Conservation (phyloP, 2,888 invertebrate species). For the Cryptus armator region DNA sequence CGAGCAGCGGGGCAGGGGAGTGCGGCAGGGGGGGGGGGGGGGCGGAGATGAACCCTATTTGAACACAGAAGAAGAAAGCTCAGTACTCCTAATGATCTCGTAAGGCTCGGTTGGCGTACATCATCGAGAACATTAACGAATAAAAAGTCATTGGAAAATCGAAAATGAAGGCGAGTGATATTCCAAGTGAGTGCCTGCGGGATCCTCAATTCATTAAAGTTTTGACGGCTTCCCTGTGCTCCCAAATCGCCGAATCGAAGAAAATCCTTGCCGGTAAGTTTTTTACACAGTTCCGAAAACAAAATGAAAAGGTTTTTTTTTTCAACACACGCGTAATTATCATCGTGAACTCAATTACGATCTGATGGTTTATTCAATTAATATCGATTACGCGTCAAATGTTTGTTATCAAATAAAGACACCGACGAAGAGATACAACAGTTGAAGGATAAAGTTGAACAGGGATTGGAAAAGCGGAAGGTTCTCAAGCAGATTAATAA, state of each 20-base stretch:
- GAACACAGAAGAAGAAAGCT: background rate
- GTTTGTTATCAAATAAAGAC: conserved; percentile 24
- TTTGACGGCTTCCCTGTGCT: conserved; percentile 56
- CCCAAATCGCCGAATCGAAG: conserved; percentile 55
- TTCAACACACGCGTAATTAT: no score
- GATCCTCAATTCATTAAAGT: conserved; percentile 62
- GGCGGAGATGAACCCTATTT: no score
- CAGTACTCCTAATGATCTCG: background rate
- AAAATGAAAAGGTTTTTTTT: background rate
- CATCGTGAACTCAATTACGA: no score
- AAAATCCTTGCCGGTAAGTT: conserved; percentile 44
- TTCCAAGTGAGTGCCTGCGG: conserved; percentile 55
- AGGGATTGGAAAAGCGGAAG: conserved; percentile 56
- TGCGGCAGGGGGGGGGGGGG: no score
- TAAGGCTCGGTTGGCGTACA: background rate
- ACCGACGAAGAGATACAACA: conserved; percentile 26
- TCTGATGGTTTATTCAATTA: no score
- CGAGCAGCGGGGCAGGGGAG: no score
- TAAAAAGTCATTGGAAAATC: background rate
- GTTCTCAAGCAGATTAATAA: conserved; percentile 38
- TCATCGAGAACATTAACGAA: background rate
- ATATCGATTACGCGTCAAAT: no score
- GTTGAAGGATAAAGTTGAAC: conserved; percentile 39
- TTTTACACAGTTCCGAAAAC: no score
- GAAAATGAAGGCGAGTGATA: conserved; percentile 45